phyloP scores from a whole-genome alignment of 2,888 invertebrate genomes.

The Lycocerus yunnanus region DNA sequence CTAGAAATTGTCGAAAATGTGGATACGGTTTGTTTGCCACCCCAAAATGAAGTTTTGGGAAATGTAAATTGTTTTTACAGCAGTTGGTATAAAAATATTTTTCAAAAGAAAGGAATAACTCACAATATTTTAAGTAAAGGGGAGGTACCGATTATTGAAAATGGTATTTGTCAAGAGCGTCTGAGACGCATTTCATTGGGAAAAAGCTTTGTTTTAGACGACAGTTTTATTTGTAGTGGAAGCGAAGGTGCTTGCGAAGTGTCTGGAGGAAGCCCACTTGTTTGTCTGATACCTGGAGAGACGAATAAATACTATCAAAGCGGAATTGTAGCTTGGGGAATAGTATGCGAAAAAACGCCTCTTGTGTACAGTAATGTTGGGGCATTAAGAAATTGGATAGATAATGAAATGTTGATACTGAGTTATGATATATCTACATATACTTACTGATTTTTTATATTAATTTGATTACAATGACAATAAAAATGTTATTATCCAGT shows the following conservation, averaged over 20 bases:
- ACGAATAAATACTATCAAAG: background rate
- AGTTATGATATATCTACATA: no score
- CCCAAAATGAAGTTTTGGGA: conserved; percentile 55
- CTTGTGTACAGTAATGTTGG: background rate
- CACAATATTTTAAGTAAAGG: conserved; percentile 67
- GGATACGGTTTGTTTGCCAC: conserved; percentile 70
- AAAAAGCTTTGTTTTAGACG: conserved; percentile 65
- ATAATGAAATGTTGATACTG: conserved; percentile 47
- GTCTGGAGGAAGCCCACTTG: conserved; percentile 82
- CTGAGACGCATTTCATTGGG: conserved; percentile 72
- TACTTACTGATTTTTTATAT: no score
- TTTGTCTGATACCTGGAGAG: conserved; percentile 65
- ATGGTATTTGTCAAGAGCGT: conserved; percentile 50
- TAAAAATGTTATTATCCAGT: no score
- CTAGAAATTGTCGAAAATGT: conserved; percentile 70
- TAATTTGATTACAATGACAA: no score
- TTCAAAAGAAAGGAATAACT: conserved; percentile 60
- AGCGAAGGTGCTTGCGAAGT: conserved; percentile 72
- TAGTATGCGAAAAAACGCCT: background rate
- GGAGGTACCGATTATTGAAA: conserved; percentile 68
- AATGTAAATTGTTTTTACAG: conserved; percentile 66
- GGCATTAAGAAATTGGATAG: background rate
- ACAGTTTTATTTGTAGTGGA: conserved; percentile 58
- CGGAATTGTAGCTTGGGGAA: background rate
- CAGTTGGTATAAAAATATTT: conserved; percentile 77